phyloP scores from a whole-genome alignment of 1,140 invertebrate species.

The Dendroctonus valens region DNA sequence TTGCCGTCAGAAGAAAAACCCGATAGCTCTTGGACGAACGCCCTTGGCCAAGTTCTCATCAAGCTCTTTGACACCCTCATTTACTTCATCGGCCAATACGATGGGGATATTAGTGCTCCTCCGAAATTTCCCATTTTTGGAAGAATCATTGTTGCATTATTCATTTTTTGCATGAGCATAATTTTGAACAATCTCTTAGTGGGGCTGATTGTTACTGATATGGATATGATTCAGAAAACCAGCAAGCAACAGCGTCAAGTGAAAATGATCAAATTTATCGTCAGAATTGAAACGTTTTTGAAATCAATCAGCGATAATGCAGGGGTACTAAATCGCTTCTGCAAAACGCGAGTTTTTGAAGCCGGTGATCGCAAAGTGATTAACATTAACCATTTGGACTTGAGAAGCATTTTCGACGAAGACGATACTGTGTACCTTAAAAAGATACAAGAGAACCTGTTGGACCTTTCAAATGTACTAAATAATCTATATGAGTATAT shows the following conservation, averaged over 20 bases:
- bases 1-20: slow-evolving; percentile 18
- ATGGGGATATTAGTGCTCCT: slow-evolving; percentile 21
- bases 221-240: slow-evolving; percentile 36
- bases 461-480: slow-evolving; percentile 3
- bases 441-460: slow-evolving; percentile 7
- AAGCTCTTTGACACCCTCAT: slow-evolving; percentile 36
- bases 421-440: slow-evolving; percentile 13
- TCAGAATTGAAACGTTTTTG: slow-evolving; percentile 10
- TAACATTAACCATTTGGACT: neutral
- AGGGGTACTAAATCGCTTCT: too few relatives aligned
- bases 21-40: neutral
- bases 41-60: slow-evolving; percentile 13
- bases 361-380: slow-evolving; percentile 3
- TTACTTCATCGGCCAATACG: slow-evolving; percentile 37
- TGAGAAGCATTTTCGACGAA: slow-evolving; percentile 13
- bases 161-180: slow-evolving; percentile 39
- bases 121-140: slow-evolving; percentile 32
- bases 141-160: slow-evolving; percentile 33
- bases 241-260: slow-evolving; percentile 35
- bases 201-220: slow-evolving; percentile 37
- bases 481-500: slow-evolving; percentile 19
- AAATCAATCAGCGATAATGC: too few relatives aligned
- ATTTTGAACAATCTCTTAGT: slow-evolving; percentile 39
- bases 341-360: neutral
- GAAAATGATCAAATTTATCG: slow-evolving; percentile 33